Evolutionary conservation across 2,797 vertebrate species (phyloP), one percentile per base, ranked within the genome.

Genomic region (Tinamus major): DNA sequence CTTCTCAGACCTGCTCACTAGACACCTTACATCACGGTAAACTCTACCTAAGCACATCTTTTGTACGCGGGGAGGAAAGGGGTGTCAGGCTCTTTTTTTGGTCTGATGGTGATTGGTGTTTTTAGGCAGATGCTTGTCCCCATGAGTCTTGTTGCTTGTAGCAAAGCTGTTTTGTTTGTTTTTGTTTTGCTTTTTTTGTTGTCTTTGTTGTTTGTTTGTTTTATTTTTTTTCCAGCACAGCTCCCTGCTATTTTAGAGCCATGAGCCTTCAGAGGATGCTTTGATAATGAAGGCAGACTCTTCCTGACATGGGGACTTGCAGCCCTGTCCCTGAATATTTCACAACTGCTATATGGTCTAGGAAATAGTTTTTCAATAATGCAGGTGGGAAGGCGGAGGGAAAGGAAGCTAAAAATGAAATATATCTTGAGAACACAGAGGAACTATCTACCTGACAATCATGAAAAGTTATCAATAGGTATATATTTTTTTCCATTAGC

Each of bases 21-120:
- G 0, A 0, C 29, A 44, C 39, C 7, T 69, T 71, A 14, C 44
- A 3, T 64, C 19, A 10, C 3, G 12, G 23, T 62, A 10, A 18
- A 15, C 14, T 37, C 1, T 39, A 33, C 17, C 18, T 76, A 5
- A 12, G 17, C 44, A 2, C 39, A 31, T 19, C 18, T 72, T 3
- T 53, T 74, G 6, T n/a, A 62, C 68, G 58, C 0, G 1, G 0
- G 0, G 53, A 24, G 53, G 26, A 13, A 27, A 15, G 15, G 13
- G 9, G 46, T 13, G 13, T 6, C 56, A 3, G 3, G 2, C 3
- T 58, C 63, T 51, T 17, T 4, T 1, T 58, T 49, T 72, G 55
- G 79, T 16, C 37, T 59, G 20, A 27, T 7, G 15, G 6, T 33
- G 33, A 21, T 12, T 8, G 2, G 6, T 1, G 9, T 23, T 0